These are phyloP conservation scores for Meloidogyne exigua DNA, from an alignment of 1,140 invertebrate species.

Conservation along the genomic window DNA sequence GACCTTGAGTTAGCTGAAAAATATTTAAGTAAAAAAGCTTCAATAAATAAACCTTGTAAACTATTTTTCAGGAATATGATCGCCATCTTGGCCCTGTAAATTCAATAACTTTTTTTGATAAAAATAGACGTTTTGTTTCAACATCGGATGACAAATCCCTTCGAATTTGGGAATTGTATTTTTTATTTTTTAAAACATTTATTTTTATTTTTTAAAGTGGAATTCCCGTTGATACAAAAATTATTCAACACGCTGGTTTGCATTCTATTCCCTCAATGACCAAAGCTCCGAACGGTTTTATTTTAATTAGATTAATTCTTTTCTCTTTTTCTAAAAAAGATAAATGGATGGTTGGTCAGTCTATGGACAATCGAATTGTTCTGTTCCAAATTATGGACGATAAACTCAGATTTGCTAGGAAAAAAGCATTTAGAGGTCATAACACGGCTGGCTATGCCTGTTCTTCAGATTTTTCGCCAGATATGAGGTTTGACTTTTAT, in stretches of 20 bases:
- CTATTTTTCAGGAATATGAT: conserved; percentile 84
- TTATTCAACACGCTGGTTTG: conserved; percentile 99
- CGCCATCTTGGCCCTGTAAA: conserved; percentile 96
- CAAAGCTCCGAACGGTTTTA: conserved; percentile 81
- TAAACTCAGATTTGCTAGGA: conserved; percentile 80
- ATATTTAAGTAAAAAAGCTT: too few species aligned
- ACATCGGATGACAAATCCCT: conserved; percentile 98
- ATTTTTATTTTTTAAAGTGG: conserved; percentile 72
- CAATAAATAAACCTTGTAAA: too few species aligned
- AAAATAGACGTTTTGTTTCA: conserved; percentile 92
- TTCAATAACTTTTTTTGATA: conserved; percentile 97
- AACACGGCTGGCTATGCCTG: conserved; percentile 99
- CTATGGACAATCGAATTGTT: conserved; percentile 97
- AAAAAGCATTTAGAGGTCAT: conserved; percentile 95
- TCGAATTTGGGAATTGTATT: conserved; percentile 95
- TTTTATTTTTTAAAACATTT: background rate
- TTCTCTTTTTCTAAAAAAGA: too few species aligned
- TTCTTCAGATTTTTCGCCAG: conserved; percentile 91
- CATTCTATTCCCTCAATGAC: conserved; percentile 97
- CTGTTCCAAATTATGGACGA: conserved; percentile 92
- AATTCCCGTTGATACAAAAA: conserved; percentile 99
- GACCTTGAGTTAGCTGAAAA: too few species aligned
- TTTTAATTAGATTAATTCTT: background rate
- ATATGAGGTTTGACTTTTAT: conserved; percentile 77
- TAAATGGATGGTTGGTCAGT: conserved; percentile 98